phyloP scores from a whole-genome alignment of 1,140 invertebrate genomes.

The Drosophila pseudoananassae region DNA sequence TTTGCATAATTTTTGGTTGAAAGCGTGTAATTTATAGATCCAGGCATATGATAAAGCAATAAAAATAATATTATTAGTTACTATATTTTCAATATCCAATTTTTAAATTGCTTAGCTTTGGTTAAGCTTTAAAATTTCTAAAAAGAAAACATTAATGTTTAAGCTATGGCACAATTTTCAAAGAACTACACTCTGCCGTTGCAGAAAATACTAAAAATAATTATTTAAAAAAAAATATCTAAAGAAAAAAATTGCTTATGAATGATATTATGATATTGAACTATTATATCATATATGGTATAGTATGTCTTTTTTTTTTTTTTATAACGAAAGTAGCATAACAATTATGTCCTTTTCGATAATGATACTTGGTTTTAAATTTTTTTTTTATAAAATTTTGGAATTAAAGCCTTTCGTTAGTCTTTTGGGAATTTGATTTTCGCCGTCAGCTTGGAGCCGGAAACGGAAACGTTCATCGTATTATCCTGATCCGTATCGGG shows the following conservation, averaged over 20 bases:
- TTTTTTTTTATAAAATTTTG: conserved; percentile 23
- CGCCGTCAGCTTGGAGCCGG: conserved; percentile 47
- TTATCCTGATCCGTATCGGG: conserved; percentile 44
- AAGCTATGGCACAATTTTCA: conserved; percentile 22
- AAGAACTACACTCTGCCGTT: no score
- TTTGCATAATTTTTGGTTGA: background rate
- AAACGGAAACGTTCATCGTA: conserved; percentile 1
- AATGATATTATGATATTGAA: background rate
- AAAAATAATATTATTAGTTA: background rate
- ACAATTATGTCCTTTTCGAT: background rate
- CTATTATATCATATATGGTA: conserved; percentile 2
- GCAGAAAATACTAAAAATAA: background rate
- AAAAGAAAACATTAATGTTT: background rate
- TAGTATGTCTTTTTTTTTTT: conserved; percentile 1
- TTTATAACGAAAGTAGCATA: conserved; percentile 20
- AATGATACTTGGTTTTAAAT: no score
- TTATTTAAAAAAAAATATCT: conserved; percentile 1
- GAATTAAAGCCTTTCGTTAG: conserved; percentile 75
- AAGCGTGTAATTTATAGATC: background rate
- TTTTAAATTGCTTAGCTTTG: background rate
- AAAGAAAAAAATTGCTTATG: conserved; percentile 19
- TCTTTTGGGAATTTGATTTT: conserved; percentile 81
- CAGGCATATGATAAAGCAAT: conserved; percentile 2
- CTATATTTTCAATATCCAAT: background rate
- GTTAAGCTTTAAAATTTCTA: conserved; percentile 1